phyloP scores from a whole-genome alignment of 2,797 vertebrate species.

The Thalassophryne amazonica region DNA sequence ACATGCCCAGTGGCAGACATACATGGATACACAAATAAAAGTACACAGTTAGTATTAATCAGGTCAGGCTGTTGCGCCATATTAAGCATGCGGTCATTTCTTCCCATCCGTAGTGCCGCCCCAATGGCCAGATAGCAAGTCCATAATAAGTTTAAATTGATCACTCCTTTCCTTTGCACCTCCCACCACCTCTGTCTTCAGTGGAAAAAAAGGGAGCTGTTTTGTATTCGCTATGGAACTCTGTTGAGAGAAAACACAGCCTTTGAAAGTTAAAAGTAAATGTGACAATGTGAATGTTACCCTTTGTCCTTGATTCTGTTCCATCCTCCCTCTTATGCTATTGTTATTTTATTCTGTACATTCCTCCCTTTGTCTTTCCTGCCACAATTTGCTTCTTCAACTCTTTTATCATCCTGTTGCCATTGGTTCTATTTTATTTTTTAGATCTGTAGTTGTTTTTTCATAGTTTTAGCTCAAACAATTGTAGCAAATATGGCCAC shows the following conservation, averaged over 20 bases:
- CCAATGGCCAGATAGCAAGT: conserved; percentile 52
- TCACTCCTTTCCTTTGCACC: conserved; percentile 30
- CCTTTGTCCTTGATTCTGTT: conserved; percentile 75
- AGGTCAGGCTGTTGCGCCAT: conserved; percentile 16
- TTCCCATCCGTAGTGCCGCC: conserved; percentile 21
- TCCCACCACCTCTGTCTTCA: conserved; percentile 28
- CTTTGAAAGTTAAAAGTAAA: conserved; percentile 73
- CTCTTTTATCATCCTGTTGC: conserved; percentile 17
- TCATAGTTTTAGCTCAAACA: too few relatives aligned
- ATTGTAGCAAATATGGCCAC: too few relatives aligned
- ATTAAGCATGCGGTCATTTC: conserved; percentile 48
- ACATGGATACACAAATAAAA: background rate
- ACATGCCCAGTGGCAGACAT: background rate
- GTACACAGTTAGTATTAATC: background rate
- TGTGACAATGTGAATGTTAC: conserved; percentile 69
- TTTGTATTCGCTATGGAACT: conserved; percentile 69
- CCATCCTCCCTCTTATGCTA: conserved; percentile 17
- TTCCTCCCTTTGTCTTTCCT: conserved; percentile 41
- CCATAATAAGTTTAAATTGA: conserved; percentile 37
- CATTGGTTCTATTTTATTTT: conserved; percentile 33
- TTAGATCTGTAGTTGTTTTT: conserved; percentile 20
- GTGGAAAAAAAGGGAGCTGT: conserved; percentile 44
- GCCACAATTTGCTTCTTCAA: conserved; percentile 39
- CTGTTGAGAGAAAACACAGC: conserved; percentile 58
- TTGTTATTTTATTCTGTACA: conserved; percentile 55